phyloP scores from a whole-genome alignment of 2,113 vertebrate genomes.

The Platichthys flesus region DNA sequence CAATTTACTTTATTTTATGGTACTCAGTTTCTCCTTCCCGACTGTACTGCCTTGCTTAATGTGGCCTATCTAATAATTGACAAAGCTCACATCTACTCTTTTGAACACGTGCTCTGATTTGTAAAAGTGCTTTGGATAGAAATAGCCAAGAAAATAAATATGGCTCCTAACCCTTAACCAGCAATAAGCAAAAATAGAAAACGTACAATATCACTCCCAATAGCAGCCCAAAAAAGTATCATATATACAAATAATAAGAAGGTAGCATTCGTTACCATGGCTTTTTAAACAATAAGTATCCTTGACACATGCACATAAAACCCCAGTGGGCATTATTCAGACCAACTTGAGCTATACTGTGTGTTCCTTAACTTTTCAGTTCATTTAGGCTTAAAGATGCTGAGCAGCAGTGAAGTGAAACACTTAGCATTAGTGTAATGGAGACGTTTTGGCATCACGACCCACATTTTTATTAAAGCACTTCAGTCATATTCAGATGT shows the following conservation, averaged over 20 bases:
- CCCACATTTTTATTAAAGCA: constrained; percentile 44
- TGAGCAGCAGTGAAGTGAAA: constrained; percentile 26
- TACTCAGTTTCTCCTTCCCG: neutral
- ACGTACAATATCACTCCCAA: neutral
- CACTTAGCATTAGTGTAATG: constrained; percentile 17
- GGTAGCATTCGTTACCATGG: neutral
- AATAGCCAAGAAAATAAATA: neutral
- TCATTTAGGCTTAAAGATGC: neutral
- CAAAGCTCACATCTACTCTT: neutral
- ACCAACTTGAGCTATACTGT: neutral
- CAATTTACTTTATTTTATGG: neutral
- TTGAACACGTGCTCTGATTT: neutral
- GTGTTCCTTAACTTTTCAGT: neutral
- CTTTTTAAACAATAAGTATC: neutral
- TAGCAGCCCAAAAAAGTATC: neutral
- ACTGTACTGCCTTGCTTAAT: neutral
- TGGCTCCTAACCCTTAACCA: neutral
- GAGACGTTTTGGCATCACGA: constrained; percentile 4
- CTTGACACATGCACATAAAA: neutral
- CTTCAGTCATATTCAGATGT: constrained; percentile 24
- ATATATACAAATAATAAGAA: neutral
- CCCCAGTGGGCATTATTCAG: neutral
- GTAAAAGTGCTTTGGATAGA: neutral
- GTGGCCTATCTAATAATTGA: neutral
- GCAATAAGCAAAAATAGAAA: neutral